Evolutionary conservation across 2,888 invertebrate genomes (phyloP), one percentile per base, ranked within the genome.

Genomic region (Philereme vetulata): DNA sequence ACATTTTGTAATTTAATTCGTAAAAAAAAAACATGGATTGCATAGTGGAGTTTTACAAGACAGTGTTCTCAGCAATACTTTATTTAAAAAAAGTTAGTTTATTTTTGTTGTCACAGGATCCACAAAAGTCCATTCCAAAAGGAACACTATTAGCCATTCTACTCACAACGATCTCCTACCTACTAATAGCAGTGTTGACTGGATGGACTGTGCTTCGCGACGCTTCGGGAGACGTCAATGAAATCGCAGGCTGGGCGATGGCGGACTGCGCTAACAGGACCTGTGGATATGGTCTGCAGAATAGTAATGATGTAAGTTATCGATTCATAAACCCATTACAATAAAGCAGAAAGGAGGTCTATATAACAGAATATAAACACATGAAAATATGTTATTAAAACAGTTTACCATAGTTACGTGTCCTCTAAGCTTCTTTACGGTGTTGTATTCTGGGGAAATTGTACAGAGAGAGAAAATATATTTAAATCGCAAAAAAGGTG

Each of bases 131-230:
- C 0, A 97, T 97, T 71, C 97, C 97, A 0, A 98, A 98, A 83
- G 99, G 99, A 56, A 99, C 99, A 0, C 91, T 99, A 4, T 84
- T 97, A 33, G 98, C 99, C 0, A 98, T 99, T 68, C 66, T 96
- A 0, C 92, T 99, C 11, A 98, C 98, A 0, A 97, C 98, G 0
- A 59, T 94, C 0, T 96, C 98, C 32, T 99, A 99, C 84, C 81
- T 99, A 45, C 52, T 95, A 35, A 97, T 98, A 93, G 97, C 97
- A 0, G 74, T 97, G 51, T 92, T 97, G 70, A 94, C 96, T 9
- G 97, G 97, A 47, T 94, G 94, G 76, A 94, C 96, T 0, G 95
- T 97, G 35, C 85, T 95, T 44, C 92, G 98, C 9, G 96, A 98
- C 81, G 97, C 97, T 1, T 95, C 95, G 35, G 97, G 97, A 0